Base-by-base conservation (phyloP, 2,113 vertebrate genomes). In the Pelusios castaneus region DNA sequence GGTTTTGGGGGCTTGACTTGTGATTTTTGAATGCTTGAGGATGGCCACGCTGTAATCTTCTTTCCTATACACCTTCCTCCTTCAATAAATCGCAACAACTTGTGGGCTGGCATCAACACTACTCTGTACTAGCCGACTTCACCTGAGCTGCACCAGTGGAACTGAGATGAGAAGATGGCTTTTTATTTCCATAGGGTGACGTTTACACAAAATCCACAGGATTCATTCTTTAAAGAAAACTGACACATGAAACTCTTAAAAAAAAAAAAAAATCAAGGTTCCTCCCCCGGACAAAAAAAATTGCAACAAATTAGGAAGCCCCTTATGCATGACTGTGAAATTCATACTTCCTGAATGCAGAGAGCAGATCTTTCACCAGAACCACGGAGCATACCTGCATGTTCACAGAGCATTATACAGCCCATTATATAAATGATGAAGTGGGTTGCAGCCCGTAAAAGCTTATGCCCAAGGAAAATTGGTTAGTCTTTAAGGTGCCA, bases 381-480 rank as follows among this genome's bases (percentile, higher is more conserved):
- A 4, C 0, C 10, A 1, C 1, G 75, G 79, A 27, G 31, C 55
- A 54, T 58, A 58, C 27, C 5, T 27, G 2, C 0, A 41, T 24
- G 34, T 19, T 76, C 12, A 10, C 49, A 52, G 22, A 1, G 0
- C 2, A 34, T 41, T 49, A 4, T 5, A 56, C 43, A 73, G 52
- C 51, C 76, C 43, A 58, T 13, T 1, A 58, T 0, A 14, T 67
- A 31, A 6, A 2, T 0, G n/a, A n/a, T n/a, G n/a, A n/a, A n/a
- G n/a, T n/a, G n/a, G n/a, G n/a, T n/a, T n/a, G n/a, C n/a, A n/a
- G n/a, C n/a, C n/a, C n/a, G n/a, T n/a, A n/a, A n/a, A n/a, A n/a
- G n/a, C n/a, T n/a, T n/a, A n/a, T n/a, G n/a, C n/a, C n/a, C n/a
- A n/a, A n/a, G n/a, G n/a, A n/a, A n/a, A n/a, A n/a, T n/a, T n/a